phyloP scores from a whole-genome alignment of 2,113 vertebrate genomes.

The Physeter macrocephalus region DNA sequence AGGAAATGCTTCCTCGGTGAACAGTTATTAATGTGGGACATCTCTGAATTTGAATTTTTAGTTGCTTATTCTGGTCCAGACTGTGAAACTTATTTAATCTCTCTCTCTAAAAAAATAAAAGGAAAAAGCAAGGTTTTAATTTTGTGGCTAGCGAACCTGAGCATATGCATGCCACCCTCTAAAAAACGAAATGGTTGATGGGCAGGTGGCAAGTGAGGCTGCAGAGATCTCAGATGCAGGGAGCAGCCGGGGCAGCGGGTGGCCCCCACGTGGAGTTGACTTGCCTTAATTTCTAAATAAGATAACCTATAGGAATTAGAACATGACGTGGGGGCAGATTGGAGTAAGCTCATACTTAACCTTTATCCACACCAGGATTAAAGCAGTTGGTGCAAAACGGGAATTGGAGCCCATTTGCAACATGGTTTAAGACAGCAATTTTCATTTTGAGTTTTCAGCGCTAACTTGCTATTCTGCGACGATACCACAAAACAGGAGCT shows the following conservation, averaged over 20 bases:
- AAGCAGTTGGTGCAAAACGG: slow-evolving; percentile 50
- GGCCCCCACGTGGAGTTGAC: not conserved
- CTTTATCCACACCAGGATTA: slow-evolving; percentile 58
- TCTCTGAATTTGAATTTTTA: slow-evolving; percentile 77
- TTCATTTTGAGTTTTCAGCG: slow-evolving; percentile 11
- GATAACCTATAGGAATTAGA: slow-evolving; percentile 63
- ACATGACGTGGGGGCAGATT: slow-evolving; percentile 39
- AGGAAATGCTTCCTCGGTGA: slow-evolving; percentile 89
- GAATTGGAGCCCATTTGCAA: not conserved
- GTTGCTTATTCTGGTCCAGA: slow-evolving; percentile 59
- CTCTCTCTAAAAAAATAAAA: not conserved
- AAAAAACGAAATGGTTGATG: not conserved
- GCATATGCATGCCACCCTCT: not conserved
- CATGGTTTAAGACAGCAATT: slow-evolving; percentile 11
- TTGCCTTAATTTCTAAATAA: slow-evolving; percentile 45
- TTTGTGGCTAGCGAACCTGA: not conserved
- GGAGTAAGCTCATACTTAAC: slow-evolving; percentile 66
- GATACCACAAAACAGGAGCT: not conserved
- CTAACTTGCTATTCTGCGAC: not conserved
- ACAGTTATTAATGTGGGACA: slow-evolving; percentile 82
- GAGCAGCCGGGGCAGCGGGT: not conserved
- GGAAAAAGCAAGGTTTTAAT: not conserved
- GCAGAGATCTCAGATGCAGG: not conserved
- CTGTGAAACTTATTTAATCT: slow-evolving; percentile 45
- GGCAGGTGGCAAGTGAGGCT: rapidly evolving